These are phyloP conservation scores for Allacma fusca DNA, from an alignment of 2,888 invertebrate species.

Conservation along the genomic window DNA sequence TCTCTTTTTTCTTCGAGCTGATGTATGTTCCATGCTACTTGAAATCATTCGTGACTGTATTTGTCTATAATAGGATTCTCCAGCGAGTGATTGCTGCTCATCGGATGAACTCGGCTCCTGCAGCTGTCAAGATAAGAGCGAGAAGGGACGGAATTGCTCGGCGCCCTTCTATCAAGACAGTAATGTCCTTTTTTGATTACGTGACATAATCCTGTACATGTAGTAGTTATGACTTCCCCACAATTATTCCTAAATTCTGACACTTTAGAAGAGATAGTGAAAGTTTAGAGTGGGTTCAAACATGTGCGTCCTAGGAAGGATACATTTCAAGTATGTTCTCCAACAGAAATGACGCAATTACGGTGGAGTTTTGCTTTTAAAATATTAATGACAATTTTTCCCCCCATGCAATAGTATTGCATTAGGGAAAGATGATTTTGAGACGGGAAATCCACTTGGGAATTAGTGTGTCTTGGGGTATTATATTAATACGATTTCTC, in stretches of 20 bases:
- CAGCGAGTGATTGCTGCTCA: conserved; percentile 70
- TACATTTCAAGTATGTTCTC: not conserved
- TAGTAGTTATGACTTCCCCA: no score
- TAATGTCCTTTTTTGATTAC: conserved; percentile 67
- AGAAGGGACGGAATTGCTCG: conserved; percentile 58
- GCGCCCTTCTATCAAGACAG: conserved; percentile 89
- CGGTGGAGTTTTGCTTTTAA: not conserved
- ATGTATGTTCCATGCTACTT: no score
- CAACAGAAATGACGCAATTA: not conserved
- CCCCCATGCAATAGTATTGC: no score
- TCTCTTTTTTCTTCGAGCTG: not conserved
- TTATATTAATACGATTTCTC: no score
- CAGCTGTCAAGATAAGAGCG: conserved; percentile 59
- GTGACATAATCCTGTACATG: not conserved
- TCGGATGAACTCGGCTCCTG: conserved; percentile 73
- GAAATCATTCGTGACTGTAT: no score
- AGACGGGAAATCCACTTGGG: no score
- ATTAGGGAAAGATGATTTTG: no score
- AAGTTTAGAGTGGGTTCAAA: no score
- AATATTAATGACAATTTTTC: not conserved
- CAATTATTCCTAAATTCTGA: no score
- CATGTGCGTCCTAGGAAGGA: no score
- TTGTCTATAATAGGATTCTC: conserved; percentile 70
- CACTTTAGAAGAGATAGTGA: no score
- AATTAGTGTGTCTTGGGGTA: no score